phyloP scores from a whole-genome alignment of 2,888 invertebrate genomes.

The Andrena bucephala region DNA sequence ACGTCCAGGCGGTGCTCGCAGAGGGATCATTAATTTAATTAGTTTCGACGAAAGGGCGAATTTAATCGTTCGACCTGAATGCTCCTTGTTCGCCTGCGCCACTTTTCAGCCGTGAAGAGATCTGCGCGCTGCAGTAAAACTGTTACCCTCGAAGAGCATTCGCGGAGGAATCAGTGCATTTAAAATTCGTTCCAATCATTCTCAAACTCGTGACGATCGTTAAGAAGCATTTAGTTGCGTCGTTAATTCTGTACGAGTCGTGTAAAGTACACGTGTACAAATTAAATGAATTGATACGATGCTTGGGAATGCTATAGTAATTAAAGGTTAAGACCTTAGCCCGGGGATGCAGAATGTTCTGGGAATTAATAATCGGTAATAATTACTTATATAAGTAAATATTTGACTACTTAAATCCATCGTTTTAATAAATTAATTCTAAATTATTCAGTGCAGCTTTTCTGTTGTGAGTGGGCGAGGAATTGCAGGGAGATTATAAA shows the following conservation, averaged over 20 bases:
- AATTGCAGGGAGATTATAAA: background rate
- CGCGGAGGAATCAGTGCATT: constrained; percentile 3
- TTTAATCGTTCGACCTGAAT: constrained; percentile 67
- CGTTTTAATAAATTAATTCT: background rate
- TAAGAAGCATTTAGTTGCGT: too few relatives aligned
- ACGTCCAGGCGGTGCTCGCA: constrained; percentile 34
- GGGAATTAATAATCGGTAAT: too few relatives aligned
- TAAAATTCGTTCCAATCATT: constrained; percentile 35
- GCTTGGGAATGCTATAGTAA: too few relatives aligned
- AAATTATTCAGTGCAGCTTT: background rate
- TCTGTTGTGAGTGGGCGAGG: background rate
- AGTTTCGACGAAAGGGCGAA: constrained; percentile 68
- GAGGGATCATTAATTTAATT: constrained; percentile 70
- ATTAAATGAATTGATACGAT: too few relatives aligned
- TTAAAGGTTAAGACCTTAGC: too few relatives aligned
- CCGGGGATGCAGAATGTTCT: too few relatives aligned
- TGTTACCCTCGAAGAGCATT: constrained; percentile 30
- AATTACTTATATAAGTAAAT: too few relatives aligned
- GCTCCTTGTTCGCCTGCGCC: constrained; percentile 48
- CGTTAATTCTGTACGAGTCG: too few relatives aligned
- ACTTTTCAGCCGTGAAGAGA: constrained; percentile 18
- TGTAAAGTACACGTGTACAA: too few relatives aligned
- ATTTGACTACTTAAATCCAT: too few relatives aligned
- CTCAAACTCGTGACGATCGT: background rate
- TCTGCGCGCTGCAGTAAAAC: constrained; percentile 26